Conservation (phyloP, 2,888 invertebrate genomes). For the Apodemia hepburni region DNA sequence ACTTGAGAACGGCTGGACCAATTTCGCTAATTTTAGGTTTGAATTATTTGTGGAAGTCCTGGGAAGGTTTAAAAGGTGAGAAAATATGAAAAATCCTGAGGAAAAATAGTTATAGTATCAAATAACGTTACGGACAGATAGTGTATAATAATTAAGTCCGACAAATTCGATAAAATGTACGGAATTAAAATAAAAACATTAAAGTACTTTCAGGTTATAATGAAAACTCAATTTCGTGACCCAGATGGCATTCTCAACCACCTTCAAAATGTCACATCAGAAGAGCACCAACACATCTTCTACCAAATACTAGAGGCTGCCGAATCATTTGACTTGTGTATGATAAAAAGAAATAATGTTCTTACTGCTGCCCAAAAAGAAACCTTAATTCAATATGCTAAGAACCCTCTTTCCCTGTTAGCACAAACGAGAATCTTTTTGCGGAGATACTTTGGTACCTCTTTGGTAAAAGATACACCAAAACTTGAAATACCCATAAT, state of each 20-base stretch:
- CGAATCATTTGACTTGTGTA: slow-evolving; percentile 88
- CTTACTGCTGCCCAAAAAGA: slow-evolving; percentile 84
- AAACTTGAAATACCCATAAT: slow-evolving; percentile 83
- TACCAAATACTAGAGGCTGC: slow-evolving; percentile 86
- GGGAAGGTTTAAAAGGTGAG: too few species aligned
- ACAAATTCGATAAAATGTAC: too few species aligned
- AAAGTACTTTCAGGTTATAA: slow-evolving; percentile 80
- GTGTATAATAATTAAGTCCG: too few species aligned
- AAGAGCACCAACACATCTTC: slow-evolving; percentile 76
- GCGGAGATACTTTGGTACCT: slow-evolving; percentile 78
- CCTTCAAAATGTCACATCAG: slow-evolving; percentile 82
- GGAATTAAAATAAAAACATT: background rate
- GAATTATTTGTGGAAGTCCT: too few species aligned
- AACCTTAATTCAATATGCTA: slow-evolving; percentile 82
- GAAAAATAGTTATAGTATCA: too few species aligned
- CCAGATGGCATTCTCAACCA: slow-evolving; percentile 91
- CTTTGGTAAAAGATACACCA: slow-evolving; percentile 76
- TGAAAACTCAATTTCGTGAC: slow-evolving; percentile 91
- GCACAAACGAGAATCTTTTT: slow-evolving; percentile 83
- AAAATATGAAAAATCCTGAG: too few species aligned
- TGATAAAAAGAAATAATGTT: slow-evolving; percentile 86
- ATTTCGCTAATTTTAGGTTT: too few species aligned
- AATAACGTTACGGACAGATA: too few species aligned
- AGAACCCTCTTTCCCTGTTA: slow-evolving; percentile 83
- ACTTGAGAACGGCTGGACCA: too few species aligned